Conservation (phyloP, 1,140 invertebrate species). For the Cryptotermes secundus region DNA sequence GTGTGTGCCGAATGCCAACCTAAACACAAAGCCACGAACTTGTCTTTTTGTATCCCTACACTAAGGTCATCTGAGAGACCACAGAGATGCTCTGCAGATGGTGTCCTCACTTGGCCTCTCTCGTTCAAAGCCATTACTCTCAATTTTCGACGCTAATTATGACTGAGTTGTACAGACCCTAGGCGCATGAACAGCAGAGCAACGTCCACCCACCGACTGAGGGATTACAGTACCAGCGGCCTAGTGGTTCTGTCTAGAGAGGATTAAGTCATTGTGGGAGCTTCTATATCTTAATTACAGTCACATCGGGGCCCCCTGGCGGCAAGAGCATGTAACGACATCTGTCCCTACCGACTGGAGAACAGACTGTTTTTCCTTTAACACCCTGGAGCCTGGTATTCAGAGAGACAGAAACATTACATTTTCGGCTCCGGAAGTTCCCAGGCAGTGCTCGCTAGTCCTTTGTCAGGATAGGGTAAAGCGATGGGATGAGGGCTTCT, state of each 20-base stretch:
- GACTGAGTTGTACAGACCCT: background rate
- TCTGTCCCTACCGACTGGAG: background rate
- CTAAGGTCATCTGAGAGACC: background rate
- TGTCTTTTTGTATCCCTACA: background rate
- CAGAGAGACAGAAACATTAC: too few species aligned
- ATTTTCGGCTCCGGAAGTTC: too few species aligned
- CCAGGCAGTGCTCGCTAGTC: too few species aligned
- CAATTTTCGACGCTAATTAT: conserved; percentile 14
- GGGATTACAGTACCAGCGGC: background rate
- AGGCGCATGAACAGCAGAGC: background rate
- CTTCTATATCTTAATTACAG: conserved; percentile 20
- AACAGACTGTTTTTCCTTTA: too few species aligned
- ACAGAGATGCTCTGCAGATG: background rate
- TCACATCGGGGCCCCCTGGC: background rate
- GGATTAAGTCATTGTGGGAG: background rate
- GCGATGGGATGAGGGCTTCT: too few species aligned
- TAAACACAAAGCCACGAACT: background rate
- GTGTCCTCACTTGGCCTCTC: background rate
- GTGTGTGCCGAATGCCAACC: too few species aligned
- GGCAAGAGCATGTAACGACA: background rate
- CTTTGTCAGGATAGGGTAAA: too few species aligned
- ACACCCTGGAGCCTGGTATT: too few species aligned
- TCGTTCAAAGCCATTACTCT: conserved; percentile 12
- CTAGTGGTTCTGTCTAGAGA: background rate
- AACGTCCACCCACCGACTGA: background rate